Evolutionary conservation across 2,113 vertebrate species (phyloP).

Genomic region (Herpailurus yagouaroundi): DNA sequence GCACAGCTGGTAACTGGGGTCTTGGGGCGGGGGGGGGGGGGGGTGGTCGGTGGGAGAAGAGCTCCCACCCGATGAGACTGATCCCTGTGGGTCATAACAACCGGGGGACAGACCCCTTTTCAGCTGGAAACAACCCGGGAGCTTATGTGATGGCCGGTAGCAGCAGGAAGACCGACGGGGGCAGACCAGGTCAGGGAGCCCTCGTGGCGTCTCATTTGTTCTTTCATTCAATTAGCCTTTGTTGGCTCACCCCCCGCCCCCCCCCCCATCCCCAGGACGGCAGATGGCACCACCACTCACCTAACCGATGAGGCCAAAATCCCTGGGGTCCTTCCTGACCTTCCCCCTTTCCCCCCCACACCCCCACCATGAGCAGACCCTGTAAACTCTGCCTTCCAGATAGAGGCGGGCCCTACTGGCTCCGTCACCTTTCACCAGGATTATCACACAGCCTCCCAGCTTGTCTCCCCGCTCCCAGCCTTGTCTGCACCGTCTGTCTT

Average conservation of each 20-base stretch:
- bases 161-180: background rate
- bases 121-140: background rate
- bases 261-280: no score
- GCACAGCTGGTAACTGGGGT: background rate
- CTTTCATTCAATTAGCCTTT: background rate
- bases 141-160: background rate
- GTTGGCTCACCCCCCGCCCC: background rate
- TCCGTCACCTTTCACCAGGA: no score
- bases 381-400: background rate
- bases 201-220: no score
- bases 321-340: background rate
- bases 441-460: background rate
- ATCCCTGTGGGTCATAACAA: background rate
- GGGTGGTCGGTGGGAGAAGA: background rate
- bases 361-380: no score
- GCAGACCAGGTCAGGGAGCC: background rate
- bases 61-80: background rate
- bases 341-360: no score
- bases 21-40: background rate
- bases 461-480: no score
- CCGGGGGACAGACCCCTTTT: background rate
- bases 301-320: background rate
- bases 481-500: background rate
- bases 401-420: background rate
- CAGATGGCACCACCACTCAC: background rate